Evolutionary conservation across 2,797 vertebrate species (phyloP).

Genomic region (Alcedo quadribrachys): DNA sequence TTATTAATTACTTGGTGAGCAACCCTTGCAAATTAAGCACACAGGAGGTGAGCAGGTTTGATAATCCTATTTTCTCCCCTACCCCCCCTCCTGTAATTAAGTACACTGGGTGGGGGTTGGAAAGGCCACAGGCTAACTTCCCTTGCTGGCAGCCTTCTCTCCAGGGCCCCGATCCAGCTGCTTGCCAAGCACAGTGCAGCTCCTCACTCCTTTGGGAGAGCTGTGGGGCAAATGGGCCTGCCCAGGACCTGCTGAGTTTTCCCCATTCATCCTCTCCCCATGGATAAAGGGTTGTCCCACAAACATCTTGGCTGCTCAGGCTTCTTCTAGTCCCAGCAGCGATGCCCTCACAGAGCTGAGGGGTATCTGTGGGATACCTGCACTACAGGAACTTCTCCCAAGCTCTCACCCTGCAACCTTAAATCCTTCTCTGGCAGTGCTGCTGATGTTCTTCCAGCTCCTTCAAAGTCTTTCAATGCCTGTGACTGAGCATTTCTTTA

Average conservation of each 20-base stretch:
- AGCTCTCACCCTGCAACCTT: not conserved
- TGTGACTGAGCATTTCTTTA: not conserved
- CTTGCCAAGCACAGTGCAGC: not conserved
- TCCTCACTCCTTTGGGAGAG: not conserved
- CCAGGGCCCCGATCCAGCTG: not conserved
- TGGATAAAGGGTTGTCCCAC: not conserved
- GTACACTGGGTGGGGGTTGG: not conserved
- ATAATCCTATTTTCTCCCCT: not conserved
- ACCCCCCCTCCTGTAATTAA: not conserved
- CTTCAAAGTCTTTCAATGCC: not conserved
- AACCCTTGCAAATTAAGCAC: not conserved
- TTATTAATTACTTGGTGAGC: not conserved
- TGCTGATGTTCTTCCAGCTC: not conserved
- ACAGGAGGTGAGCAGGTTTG: not conserved
- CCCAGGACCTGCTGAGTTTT: not conserved
- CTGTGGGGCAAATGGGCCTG: not conserved
- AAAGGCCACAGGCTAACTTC: not conserved
- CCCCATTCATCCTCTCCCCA: not conserved
- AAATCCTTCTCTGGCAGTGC: not conserved
- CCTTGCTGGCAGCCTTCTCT: not conserved
- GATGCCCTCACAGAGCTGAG: not conserved
- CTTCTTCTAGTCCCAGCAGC: not conserved
- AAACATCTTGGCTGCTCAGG: not conserved
- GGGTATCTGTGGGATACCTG: not conserved
- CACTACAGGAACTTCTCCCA: not conserved